These are phyloP conservation scores for Pomacea maculata DNA, from an alignment of 1,140 invertebrate genomes.

Conservation along the genomic window DNA sequence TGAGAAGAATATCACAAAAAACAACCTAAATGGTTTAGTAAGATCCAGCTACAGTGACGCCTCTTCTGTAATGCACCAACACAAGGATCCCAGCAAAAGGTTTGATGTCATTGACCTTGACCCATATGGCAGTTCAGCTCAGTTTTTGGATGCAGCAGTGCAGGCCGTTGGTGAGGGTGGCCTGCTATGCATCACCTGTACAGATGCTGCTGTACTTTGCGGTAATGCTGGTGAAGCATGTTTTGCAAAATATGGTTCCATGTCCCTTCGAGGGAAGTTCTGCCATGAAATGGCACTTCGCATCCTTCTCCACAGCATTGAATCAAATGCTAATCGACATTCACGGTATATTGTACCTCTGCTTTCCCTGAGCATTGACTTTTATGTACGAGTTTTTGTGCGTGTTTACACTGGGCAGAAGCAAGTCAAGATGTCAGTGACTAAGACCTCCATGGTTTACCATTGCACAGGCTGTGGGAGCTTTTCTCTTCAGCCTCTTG, in stretches of 20 bases:
- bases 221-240: slow-evolving; percentile 96
- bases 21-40: slow-evolving; percentile 81
- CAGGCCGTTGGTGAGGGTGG: slow-evolving; percentile 68
- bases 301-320: slow-evolving; percentile 90
- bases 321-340: slow-evolving; percentile 90
- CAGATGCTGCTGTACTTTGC: slow-evolving; percentile 96
- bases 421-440: slow-evolving; percentile 80
- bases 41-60: slow-evolving; percentile 67
- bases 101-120: slow-evolving; percentile 96
- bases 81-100: slow-evolving; percentile 72
- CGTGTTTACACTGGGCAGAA: slow-evolving; percentile 80
- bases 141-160: slow-evolving; percentile 92
- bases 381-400: slow-evolving; percentile 97
- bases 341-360: slow-evolving; percentile 92
- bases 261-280: slow-evolving; percentile 84
- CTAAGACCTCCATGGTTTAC: slow-evolving; percentile 86
- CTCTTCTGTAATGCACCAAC: slow-evolving; percentile 70
- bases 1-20: slow-evolving; percentile 81
- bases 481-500: slow-evolving; percentile 80
- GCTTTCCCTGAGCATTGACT: slow-evolving; percentile 92
- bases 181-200: slow-evolving; percentile 92
- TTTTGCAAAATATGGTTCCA: slow-evolving; percentile 91
- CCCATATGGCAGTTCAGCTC: slow-evolving; percentile 95
- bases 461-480: slow-evolving; percentile 89
- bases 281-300: slow-evolving; percentile 97